Percentiles rank a stretch among this genome's conserved stretches.
These are phyloP conservation scores for Drosophila arawakana DNA, from an alignment of 1,140 invertebrate species.

Conservation along the genomic window DNA sequence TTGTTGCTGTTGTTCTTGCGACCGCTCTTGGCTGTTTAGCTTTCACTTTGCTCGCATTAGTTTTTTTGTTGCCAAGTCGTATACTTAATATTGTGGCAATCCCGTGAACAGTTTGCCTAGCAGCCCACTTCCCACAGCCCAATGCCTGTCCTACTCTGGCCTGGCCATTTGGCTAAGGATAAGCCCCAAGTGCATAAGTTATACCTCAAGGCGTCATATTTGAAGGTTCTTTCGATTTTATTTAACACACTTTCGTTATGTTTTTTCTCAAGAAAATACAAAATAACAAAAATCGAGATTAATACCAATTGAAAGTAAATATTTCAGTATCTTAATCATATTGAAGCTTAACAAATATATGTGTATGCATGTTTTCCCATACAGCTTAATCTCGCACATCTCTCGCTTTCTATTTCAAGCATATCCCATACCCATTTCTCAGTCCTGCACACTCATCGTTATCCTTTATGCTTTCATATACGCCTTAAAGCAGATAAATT, in stretches of 20 bases:
- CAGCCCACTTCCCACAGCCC: conserved; percentile 7
- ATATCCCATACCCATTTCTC: not conserved
- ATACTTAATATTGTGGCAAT: conserved; percentile 60
- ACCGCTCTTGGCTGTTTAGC: conserved; percentile 62
- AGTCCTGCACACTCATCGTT: conserved; percentile 21
- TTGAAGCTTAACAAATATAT: conserved; percentile 10
- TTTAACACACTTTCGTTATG: conserved; percentile 10
- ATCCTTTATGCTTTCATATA: conserved; percentile 2
- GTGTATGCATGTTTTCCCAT: not conserved
- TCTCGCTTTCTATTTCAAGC: not conserved
- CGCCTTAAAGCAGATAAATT: conserved; percentile 49
- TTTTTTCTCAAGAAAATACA: not conserved
- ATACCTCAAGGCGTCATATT: conserved; percentile 25
- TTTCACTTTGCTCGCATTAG: conserved; percentile 76
- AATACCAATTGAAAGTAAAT: conserved; percentile 16
- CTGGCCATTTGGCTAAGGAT: conserved; percentile 41
- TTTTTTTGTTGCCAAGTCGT: conserved; percentile 51
- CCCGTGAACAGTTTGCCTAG: conserved; percentile 57
- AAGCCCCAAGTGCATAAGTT: conserved; percentile 50
- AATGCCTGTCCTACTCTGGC: too few relatives aligned
- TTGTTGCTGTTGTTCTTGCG: conserved; percentile 16
- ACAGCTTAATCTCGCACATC: conserved; percentile 19
- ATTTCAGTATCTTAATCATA: conserved; percentile 11
- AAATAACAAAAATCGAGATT: not conserved
- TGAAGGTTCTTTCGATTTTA: conserved; percentile 16